Evolutionary conservation across 1,140 invertebrate genomes (phyloP), one percentile per base, ranked within the genome.

Genomic region (Platyscapa corneri): DNA sequence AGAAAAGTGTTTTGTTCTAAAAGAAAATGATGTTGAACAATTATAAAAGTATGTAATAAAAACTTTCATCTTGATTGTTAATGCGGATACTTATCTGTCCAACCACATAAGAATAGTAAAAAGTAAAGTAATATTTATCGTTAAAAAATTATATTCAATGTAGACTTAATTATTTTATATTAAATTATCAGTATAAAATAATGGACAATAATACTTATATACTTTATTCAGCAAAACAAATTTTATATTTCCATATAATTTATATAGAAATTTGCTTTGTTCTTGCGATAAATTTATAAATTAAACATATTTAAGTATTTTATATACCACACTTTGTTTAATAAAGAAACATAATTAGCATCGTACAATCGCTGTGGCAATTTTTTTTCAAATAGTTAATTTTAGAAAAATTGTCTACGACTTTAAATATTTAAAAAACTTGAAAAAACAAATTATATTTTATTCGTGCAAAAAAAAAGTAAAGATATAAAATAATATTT

Each of bases 181-280:
- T 85, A 75, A 84, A 67, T 80, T 85, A 64, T 85, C 37, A n/a
- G n/a, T n/a, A n/a, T n/a, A 81, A 81, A 67, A 80, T 27, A 80
- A 85, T 20, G 84, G 84, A 70, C 84, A 85, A 85, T 67, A 85
- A 81, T 85, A 72, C 84, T 85, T 85, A 85, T 75, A 64, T 75
- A 70, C 20, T 30, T 82, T 81, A 82, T 85, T 82, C 82, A 75
- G 65, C n/a, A 76, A 80, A 67, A 85, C 10, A 74, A 80, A 82
- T 82, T 80, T 53, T 79, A 84, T 74, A 65, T 74, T 85, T 85
- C 74, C 75, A 72, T 80, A 80, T 85, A 80, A 85, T 80, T 80
- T 85, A 85, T 72, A 79, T 67, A 53, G 18, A 53, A 16, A 53
- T 53, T 14, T 53, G 18, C 23, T 70, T 84, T 84, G 72, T 84